Percentiles rank a stretch among this genome's conserved stretches.
These are phyloP conservation scores for Diaphora mendica DNA, from an alignment of 2,888 invertebrate species.

Conservation along the genomic window DNA sequence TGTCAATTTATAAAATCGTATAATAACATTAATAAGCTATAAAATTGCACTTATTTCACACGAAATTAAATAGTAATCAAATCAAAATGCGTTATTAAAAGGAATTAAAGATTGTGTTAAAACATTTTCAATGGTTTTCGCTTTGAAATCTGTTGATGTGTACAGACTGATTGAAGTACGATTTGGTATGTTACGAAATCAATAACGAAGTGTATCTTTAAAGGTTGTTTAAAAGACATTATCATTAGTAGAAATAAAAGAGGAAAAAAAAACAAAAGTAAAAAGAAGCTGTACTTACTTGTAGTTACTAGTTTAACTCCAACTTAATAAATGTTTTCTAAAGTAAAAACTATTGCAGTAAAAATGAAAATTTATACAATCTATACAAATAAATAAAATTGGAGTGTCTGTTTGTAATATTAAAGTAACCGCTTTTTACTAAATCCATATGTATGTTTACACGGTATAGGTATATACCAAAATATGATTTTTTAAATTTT, in stretches of 20 bases:
- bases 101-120: slow-evolving; percentile 19
- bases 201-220: slow-evolving; percentile 13
- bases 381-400: too few species aligned
- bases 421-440: too few species aligned
- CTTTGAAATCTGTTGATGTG: slow-evolving; percentile 17
- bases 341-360: background rate
- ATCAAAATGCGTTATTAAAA: slow-evolving; percentile 33
- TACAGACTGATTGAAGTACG: slow-evolving; percentile 10
- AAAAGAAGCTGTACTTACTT: too few species aligned
- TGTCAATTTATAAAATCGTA: slow-evolving; percentile 45
- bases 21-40: slow-evolving; percentile 26
- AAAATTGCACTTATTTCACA: slow-evolving; percentile 20
- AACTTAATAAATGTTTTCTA: too few species aligned
- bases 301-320: too few species aligned
- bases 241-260: background rate
- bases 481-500: too few species aligned
- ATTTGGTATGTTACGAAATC: slow-evolving; percentile 20
- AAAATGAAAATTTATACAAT: too few species aligned
- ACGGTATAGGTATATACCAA: too few species aligned
- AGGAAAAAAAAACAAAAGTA: too few species aligned
- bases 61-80: slow-evolving; percentile 23
- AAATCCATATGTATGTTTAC: too few species aligned
- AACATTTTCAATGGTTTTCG: slow-evolving; percentile 20
- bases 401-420: too few species aligned
- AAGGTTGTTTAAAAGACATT: slow-evolving; percentile 13